These are phyloP conservation scores for Sebastes minor DNA, from an alignment of 2,797 vertebrate genomes.

Conservation along the genomic window DNA sequence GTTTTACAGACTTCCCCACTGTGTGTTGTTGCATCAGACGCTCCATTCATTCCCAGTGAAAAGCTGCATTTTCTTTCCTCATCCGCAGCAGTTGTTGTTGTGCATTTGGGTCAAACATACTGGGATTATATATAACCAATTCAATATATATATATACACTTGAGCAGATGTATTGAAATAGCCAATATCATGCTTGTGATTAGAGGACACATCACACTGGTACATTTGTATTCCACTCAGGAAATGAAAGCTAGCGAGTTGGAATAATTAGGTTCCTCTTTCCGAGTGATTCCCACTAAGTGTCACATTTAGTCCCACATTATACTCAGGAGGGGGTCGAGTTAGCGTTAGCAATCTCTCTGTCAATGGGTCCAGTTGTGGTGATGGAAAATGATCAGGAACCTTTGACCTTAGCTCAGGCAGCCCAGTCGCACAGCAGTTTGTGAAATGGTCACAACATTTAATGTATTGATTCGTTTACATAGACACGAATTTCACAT, in stretches of 20 bases:
- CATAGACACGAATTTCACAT: too few species aligned
- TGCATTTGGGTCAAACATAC: conserved; percentile 26
- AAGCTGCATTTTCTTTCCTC: background rate
- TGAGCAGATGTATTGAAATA: conserved; percentile 3
- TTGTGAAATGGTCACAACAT: too few species aligned
- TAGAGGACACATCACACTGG: background rate
- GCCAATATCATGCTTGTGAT: background rate
- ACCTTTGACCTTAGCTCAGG: too few species aligned
- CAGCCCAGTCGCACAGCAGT: too few species aligned
- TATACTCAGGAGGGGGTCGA: background rate
- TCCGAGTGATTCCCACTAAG: background rate
- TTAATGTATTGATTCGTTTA: too few species aligned
- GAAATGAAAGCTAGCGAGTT: background rate
- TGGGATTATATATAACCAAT: conserved; percentile 10
- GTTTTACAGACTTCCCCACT: conserved; percentile 2
- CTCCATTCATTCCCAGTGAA: background rate
- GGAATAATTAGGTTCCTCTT: background rate
- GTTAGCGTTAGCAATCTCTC: background rate
- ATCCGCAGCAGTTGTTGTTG: background rate
- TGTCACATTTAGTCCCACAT: background rate
- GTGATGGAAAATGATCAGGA: background rate
- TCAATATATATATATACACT: background rate
- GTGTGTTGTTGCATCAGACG: conserved; percentile 36
- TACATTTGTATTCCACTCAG: background rate
- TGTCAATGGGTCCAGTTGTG: background rate